phyloP scores from a whole-genome alignment of 2,797 vertebrate genomes.

The Myotis planiceps region DNA sequence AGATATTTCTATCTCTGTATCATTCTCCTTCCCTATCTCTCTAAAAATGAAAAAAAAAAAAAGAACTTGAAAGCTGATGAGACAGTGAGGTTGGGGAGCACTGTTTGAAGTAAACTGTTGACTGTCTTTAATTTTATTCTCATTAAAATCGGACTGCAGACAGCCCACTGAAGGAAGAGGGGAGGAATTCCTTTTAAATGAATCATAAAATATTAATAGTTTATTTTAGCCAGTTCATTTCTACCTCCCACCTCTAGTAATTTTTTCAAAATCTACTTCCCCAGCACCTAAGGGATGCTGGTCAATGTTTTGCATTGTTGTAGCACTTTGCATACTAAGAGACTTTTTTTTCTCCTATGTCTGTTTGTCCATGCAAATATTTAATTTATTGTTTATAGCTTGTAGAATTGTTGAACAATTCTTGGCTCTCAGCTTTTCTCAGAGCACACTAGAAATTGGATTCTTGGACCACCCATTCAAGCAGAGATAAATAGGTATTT shows the following conservation, averaged over 20 bases:
- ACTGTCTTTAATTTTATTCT: slow-evolving; percentile 12
- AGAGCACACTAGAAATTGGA: background rate
- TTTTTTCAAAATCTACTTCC: background rate
- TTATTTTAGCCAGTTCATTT: background rate
- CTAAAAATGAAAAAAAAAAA: too few relatives aligned
- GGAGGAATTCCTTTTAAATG: background rate
- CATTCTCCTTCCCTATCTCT: too few relatives aligned
- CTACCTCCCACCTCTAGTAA: background rate
- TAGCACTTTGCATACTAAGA: background rate
- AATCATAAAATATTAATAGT: background rate
- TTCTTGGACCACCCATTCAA: background rate
- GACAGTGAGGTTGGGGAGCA: background rate
- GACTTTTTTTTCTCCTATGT: background rate
- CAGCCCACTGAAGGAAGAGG: background rate
- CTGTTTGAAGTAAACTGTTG: background rate
- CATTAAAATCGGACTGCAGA: background rate
- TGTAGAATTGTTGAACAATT: background rate
- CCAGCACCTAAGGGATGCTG: background rate
- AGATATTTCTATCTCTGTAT: too few relatives aligned
- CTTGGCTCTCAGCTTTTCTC: background rate
- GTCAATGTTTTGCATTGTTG: background rate
- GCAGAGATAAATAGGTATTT: background rate
- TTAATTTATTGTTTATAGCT: background rate
- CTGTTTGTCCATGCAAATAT: background rate
- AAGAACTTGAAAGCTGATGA: background rate